Evolutionary conservation across 2,888 invertebrate species (phyloP).

Genomic region (Ormyrus labotus): DNA sequence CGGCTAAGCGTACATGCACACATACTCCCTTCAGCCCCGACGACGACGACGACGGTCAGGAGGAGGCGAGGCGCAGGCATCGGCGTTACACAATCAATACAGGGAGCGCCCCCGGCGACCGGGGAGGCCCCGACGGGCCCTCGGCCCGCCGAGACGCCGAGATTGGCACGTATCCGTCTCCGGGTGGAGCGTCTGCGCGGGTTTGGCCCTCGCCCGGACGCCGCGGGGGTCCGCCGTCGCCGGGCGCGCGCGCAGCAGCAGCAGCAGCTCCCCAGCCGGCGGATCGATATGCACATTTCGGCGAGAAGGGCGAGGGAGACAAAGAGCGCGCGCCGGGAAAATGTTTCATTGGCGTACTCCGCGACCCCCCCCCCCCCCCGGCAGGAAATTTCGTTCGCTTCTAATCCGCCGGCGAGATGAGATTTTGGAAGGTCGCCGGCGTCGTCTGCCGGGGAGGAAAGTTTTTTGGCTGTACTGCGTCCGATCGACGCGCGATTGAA

Average conservation of each 20-base stretch:
- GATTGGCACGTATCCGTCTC: not conserved
- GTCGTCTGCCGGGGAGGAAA: not conserved
- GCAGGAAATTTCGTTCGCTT: not conserved
- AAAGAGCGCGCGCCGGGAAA: not conserved
- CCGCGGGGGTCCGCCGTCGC: constrained; percentile 6
- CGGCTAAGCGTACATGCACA: too few species aligned
- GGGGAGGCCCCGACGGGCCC: not conserved
- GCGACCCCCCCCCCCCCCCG: too few species aligned
- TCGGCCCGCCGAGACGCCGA: not conserved
- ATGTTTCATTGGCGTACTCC: too few species aligned
- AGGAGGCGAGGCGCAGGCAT: too few species aligned
- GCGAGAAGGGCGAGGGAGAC: not conserved
- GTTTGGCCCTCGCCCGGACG: not conserved
- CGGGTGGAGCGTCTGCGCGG: not conserved
- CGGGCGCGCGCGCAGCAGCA: not conserved
- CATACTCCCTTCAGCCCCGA: too few species aligned
- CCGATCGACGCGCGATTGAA: too few species aligned
- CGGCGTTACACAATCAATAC: too few species aligned
- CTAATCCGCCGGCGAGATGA: not conserved
- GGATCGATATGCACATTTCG: constrained; percentile 44
- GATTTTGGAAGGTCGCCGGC: constrained; percentile 1
- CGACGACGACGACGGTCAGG: too few species aligned
- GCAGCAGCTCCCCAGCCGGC: too few species aligned
- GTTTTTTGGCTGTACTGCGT: too few species aligned
- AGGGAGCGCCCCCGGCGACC: too few species aligned